These are phyloP conservation scores for Pachypanchax playfairii DNA, from an alignment of 2,113 vertebrate genomes.

Conservation along the genomic window DNA sequence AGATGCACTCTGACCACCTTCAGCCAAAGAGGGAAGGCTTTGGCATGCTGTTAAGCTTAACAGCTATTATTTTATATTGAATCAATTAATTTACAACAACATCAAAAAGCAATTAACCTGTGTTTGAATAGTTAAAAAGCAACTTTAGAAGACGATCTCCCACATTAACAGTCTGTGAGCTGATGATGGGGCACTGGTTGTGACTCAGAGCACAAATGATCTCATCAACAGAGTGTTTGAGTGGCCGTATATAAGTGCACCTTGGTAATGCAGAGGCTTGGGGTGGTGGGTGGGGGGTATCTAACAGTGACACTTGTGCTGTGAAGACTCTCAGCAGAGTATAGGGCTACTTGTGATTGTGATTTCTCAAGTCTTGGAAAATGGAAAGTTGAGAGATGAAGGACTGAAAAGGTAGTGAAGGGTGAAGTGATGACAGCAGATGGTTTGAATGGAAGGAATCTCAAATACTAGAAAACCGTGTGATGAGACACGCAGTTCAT, in stretches of 20 bases:
- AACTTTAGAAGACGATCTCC: constrained; percentile 30
- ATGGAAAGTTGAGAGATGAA: constrained; percentile 44
- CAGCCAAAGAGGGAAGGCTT: constrained; percentile 6
- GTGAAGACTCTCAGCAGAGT: constrained; percentile 19
- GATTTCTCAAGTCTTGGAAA: constrained; percentile 24
- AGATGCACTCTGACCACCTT: constrained; percentile 10
- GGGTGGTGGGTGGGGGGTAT: constrained; percentile 42
- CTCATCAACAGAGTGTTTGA: constrained; percentile 58
- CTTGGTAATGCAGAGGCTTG: constrained; percentile 35
- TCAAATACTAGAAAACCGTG: constrained; percentile 28
- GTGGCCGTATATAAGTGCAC: constrained; percentile 56
- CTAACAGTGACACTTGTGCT: constrained; percentile 20
- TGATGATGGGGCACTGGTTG: constrained; percentile 46
- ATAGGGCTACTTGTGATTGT: constrained; percentile 22
- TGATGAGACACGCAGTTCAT: constrained; percentile 21
- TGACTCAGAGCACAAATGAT: constrained; percentile 41
- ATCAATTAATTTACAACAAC: constrained; percentile 28
- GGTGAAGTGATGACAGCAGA: constrained; percentile 36
- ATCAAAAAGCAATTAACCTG: constrained; percentile 41
- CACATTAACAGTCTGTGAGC: constrained; percentile 26
- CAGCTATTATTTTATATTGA: constrained; percentile 3
- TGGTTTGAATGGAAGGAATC: constrained; percentile 51
- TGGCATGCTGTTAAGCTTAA: constrained; percentile 5
- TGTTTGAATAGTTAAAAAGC: constrained; percentile 24
- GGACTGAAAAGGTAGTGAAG: constrained; percentile 40